A percentile compares a stretch with the other conserved stretches of the same genome.
phyloP scores from a whole-genome alignment of 2,888 invertebrate genomes.

The Torymus auratus region DNA sequence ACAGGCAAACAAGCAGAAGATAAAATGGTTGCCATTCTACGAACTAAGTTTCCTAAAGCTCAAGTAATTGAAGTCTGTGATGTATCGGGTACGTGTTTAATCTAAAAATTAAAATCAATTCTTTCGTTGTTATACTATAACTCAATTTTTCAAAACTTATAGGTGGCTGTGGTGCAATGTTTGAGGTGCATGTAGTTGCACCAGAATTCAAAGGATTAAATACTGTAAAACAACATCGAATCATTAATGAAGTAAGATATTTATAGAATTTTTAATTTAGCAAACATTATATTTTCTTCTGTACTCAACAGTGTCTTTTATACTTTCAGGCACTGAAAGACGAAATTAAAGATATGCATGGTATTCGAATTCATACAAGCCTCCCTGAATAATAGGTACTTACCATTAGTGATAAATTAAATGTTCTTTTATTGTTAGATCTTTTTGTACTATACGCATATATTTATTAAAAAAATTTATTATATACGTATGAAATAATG shows the following conservation, averaged over 20 bases:
- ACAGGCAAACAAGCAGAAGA: conserved; percentile 73
- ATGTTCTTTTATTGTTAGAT: conserved; percentile 33
- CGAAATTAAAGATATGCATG: conserved; percentile 91
- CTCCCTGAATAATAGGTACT: conserved; percentile 71
- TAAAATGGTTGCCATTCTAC: conserved; percentile 76
- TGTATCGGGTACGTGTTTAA: conserved; percentile 79
- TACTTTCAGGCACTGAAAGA: conserved; percentile 80
- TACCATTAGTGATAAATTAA: conserved; percentile 13
- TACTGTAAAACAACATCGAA: conserved; percentile 85
- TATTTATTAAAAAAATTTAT: conserved; percentile 39
- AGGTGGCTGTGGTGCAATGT: conserved; percentile 91
- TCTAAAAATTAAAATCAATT: conserved; percentile 27
- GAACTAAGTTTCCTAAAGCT: conserved; percentile 80
- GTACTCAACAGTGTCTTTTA: not conserved
- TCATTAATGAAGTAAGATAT: conserved; percentile 81
- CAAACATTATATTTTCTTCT: not conserved
- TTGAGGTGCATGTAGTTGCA: conserved; percentile 83
- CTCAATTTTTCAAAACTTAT: not conserved
- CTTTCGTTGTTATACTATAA: not conserved
- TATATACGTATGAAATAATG: conserved; percentile 28
- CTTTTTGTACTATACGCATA: conserved; percentile 34
- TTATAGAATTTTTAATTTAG: not conserved
- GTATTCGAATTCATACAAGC: conserved; percentile 86
- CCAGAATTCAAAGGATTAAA: conserved; percentile 84
- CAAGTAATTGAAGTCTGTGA: conserved; percentile 83